Percentiles rank a stretch among this genome's conserved stretches.
Evolutionary conservation across 35 echinoderm and acorn worm species (phyloP).

Genomic region (Lytechinus variegatus): DNA sequence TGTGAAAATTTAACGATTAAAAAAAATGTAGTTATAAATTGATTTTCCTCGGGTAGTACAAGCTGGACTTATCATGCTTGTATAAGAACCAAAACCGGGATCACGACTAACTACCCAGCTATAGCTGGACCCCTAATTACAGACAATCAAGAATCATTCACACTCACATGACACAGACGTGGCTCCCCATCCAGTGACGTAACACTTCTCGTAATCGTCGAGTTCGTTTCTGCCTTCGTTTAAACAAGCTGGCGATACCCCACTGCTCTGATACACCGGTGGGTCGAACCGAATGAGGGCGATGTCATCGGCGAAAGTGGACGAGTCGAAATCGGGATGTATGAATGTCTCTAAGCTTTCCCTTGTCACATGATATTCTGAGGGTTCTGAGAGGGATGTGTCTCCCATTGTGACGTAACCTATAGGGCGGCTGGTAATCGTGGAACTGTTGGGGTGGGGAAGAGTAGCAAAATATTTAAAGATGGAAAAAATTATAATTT

Average conservation of each 20-base stretch:
- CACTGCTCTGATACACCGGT: not conserved
- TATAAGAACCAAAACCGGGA: no score
- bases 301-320: constrained; percentile 35
- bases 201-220: not conserved
- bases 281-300: constrained; percentile 35
- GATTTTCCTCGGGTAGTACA: no score
- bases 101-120: no score
- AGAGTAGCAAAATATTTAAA: not conserved
- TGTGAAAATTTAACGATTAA: no score
- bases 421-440: not conserved
- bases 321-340: constrained; percentile 35
- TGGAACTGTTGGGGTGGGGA: not conserved
- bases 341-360: not conserved
- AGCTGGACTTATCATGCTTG: no score
- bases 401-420: constrained; percentile 28
- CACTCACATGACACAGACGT: not conserved
- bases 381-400: not conserved
- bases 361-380: constrained; percentile 32
- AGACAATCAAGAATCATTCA: not conserved
- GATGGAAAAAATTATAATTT: no score
- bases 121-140: not conserved
- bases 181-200: constrained; percentile 18
- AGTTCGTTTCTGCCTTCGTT: constrained; percentile 13
- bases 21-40: no score
- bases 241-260: constrained; percentile 31